These are phyloP conservation scores for Nezara viridula DNA, from an alignment of 2,888 invertebrate species.

Conservation along the genomic window DNA sequence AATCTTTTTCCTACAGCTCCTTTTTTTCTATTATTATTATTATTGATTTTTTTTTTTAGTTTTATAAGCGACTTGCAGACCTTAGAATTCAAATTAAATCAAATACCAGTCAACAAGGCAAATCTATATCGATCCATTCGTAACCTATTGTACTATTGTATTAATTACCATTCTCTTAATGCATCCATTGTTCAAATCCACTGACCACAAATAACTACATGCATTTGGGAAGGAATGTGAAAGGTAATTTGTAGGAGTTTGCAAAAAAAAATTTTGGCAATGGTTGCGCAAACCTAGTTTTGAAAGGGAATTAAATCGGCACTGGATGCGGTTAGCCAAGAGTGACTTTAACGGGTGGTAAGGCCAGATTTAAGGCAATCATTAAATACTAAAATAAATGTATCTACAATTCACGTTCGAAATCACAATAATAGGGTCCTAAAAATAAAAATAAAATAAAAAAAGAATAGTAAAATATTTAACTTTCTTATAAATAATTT, in stretches of 20 bases:
- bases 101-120: not conserved
- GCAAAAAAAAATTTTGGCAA: slow-evolving; percentile 50
- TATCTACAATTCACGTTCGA: too few relatives aligned
- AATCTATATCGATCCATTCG: not conserved
- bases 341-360: slow-evolving; percentile 29
- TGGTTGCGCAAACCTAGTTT: slow-evolving; percentile 48
- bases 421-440: too few relatives aligned
- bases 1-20: slow-evolving; percentile 2
- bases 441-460: too few relatives aligned
- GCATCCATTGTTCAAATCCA: not conserved
- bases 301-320: slow-evolving; percentile 57
- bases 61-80: not conserved
- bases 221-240: not conserved
- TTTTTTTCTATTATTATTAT: slow-evolving; percentile 13
- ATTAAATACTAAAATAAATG: not conserved
- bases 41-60: not conserved
- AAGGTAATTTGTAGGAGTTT: slow-evolving; percentile 2
- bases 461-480: too few relatives aligned
- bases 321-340: slow-evolving; percentile 23
- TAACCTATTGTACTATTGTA: not conserved
- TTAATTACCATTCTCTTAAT: not conserved
- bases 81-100: not conserved
- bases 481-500: too few relatives aligned
- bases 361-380: not conserved
- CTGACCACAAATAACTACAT: slow-evolving; percentile 7